Conservation (phyloP, 1,140 invertebrate species). For the Nylanderia fulva region DNA sequence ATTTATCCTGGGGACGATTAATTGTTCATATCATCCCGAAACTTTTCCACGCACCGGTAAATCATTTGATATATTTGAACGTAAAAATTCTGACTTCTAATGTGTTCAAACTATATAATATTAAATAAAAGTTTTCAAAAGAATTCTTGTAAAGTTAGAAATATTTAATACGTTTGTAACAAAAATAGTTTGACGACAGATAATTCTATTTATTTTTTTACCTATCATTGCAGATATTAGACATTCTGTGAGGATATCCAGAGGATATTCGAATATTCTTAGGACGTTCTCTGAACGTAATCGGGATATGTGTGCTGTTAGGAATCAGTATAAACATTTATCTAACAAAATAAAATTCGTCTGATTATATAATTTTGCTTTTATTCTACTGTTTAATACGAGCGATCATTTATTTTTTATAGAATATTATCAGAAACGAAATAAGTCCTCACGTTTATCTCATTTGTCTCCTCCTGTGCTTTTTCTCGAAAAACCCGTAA, state of each 20-base stretch:
- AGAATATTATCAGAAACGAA: background rate
- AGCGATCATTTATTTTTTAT: background rate
- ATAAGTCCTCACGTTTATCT: background rate
- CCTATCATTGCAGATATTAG: too few species aligned
- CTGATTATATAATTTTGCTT: background rate
- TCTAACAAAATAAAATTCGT: background rate
- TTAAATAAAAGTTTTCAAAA: background rate
- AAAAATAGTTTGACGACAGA: background rate
- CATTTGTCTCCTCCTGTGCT: conserved; percentile 13
- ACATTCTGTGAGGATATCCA: too few species aligned
- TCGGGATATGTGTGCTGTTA: too few species aligned
- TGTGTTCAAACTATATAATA: background rate
- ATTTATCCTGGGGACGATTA: background rate
- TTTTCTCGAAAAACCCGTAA: conserved; percentile 17
- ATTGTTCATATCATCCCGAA: background rate
- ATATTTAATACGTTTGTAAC: background rate
- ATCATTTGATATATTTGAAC: too few species aligned
- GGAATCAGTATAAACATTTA: background rate
- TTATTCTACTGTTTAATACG: background rate
- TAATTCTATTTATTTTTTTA: background rate
- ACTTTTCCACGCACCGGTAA: background rate
- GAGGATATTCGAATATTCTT: too few species aligned
- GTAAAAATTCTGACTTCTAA: background rate
- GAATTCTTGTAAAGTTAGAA: background rate
- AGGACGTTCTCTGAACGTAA: too few species aligned